Evolutionary conservation across 2,888 invertebrate species (phyloP), one percentile per base, ranked within the genome.

Genomic region (Neuroscelio doddi): DNA sequence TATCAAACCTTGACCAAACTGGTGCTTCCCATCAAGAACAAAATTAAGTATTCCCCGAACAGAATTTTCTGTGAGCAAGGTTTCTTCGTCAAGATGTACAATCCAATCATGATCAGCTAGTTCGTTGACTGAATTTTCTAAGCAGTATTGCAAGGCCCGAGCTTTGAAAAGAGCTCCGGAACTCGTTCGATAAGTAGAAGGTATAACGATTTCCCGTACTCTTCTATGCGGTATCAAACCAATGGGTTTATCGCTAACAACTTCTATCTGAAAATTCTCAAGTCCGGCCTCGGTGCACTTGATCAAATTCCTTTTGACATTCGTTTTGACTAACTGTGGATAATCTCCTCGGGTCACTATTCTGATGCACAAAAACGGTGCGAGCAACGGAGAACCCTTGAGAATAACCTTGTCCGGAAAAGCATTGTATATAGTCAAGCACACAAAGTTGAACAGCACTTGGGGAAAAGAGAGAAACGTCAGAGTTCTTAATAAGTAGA

Each of bases 71-170:
- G 97, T 97, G 21, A 98, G 86, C 50, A 98, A 86, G 0, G 98
- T 98, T 85, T 98, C 98, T 86, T 98, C 98, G 85, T 98, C 98
- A 63, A 98, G 87, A 86, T 98, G 98, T n/a, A 96, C 95, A 78
- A 98, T 92, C 97, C 97, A 98, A 82, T 97, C 97, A 69, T 90
- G 91, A 79, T 96, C 96, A 49, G 91, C 91, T 44, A 97, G 84
- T 73, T 89, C 87, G 85, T 96, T 97, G 1, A 97, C 92, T 78
- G 91, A 90, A 76, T 94, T 94, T 85, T 98, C 97, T 51, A 97
- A 87, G 79, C 97, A 97, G 85, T 97, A 98, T 83, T 98, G 98
- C 50, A 98, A 86, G 15, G 98, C 98, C 72, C 97, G 89, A 0
- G 97, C 94, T 85, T 98, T 98, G 83, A 96, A 98, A 56, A 97